A percentile compares a stretch with the other conserved stretches of the same genome.
These are phyloP conservation scores for Heterotilapia buettikoferi DNA, from an alignment of 2,113 vertebrate genomes.

Conservation along the genomic window DNA sequence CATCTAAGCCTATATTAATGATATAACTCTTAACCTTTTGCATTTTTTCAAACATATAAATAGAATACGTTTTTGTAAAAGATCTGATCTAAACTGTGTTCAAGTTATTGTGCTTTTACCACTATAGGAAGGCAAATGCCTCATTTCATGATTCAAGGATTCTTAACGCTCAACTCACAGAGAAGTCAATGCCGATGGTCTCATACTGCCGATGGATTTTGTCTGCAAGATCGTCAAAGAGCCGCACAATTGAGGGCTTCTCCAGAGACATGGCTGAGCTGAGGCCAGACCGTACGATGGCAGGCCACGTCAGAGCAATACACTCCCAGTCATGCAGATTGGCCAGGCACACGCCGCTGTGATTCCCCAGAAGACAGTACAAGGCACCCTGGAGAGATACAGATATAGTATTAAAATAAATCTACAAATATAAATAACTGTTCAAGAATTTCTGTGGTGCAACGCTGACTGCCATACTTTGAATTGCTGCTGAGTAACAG, in stretches of 20 bases:
- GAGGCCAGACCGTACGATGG: conserved; percentile 88
- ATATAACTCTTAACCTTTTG: not conserved
- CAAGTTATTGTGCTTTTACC: not conserved
- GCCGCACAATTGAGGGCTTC: conserved; percentile 92
- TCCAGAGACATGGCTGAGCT: conserved; percentile 95
- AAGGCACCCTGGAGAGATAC: conserved; percentile 82
- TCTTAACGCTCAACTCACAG: conserved; percentile 71
- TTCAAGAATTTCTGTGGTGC: not conserved
- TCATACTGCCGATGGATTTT: conserved; percentile 96
- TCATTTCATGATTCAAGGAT: not conserved
- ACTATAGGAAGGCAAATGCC: not conserved
- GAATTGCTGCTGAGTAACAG: conserved; percentile 90
- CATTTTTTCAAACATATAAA: not conserved
- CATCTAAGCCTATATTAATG: not conserved
- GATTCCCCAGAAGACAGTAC: conserved; percentile 95
- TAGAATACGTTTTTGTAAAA: not conserved
- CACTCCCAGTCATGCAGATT: conserved; percentile 97
- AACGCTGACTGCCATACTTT: conserved; percentile 77
- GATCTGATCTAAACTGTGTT: not conserved
- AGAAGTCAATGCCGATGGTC: conserved; percentile 89
- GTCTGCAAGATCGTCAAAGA: conserved; percentile 95
- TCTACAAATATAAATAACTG: not conserved
- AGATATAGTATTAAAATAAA: not conserved
- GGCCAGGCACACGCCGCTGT: conserved; percentile 86
- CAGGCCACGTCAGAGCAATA: conserved; percentile 91